Percentiles rank a stretch among this genome's conserved stretches.
Evolutionary conservation across 1,140 invertebrate species (phyloP).

Genomic region (Druon quercuslanigerum): DNA sequence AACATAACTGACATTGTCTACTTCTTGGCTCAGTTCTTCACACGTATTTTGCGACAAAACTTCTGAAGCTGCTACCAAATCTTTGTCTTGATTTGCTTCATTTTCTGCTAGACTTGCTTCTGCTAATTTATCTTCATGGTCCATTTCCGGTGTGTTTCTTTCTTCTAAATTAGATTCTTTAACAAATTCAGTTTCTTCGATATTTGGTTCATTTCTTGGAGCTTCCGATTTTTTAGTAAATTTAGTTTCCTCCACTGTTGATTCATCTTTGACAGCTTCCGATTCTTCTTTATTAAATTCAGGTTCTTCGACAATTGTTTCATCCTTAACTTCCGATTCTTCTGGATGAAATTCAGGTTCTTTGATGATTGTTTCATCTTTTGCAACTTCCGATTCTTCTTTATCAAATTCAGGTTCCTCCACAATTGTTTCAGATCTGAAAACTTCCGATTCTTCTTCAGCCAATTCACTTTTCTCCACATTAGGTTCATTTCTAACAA

Average conservation of each 20-base stretch:
- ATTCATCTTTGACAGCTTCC: not conserved
- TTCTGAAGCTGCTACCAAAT: not conserved
- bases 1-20: constrained; percentile 35
- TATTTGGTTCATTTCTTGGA: no score
- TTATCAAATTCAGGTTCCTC: not conserved
- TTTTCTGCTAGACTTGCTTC: not conserved
- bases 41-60: constrained; percentile 6
- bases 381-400: not conserved
- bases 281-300: not conserved
- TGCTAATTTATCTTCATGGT: constrained; percentile 29
- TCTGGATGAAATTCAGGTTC: constrained; percentile 38
- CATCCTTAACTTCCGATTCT: not conserved
- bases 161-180: not conserved
- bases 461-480: not conserved
- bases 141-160: not conserved
- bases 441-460: not conserved
- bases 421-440: not conserved
- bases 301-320: constrained; percentile 4
- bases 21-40: not conserved
- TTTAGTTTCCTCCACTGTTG: not conserved
- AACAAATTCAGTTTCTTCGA: not conserved
- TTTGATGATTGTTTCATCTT: not conserved
- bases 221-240: not conserved
- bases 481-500: no score
- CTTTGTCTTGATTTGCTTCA: constrained; percentile 2